Evolutionary conservation across 2,888 invertebrate genomes (phyloP).

Genomic region (Plebejus argus): DNA sequence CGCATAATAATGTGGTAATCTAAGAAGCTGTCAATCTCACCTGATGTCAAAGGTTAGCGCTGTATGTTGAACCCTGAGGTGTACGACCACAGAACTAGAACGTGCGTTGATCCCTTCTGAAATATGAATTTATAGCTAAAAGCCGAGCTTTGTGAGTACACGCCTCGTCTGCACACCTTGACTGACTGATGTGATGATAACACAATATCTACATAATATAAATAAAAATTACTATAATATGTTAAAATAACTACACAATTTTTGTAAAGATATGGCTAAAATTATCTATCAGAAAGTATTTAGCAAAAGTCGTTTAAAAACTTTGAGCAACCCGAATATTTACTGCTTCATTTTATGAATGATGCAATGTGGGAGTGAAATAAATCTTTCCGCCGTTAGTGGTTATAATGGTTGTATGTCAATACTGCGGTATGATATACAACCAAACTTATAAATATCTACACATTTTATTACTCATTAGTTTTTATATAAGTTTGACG

Average conservation of each 20-base stretch:
- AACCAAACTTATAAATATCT: neutral
- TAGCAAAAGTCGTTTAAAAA: neutral
- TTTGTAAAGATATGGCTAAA: no score
- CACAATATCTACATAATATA: no score
- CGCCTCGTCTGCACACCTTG: no score
- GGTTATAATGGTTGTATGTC: constrained; percentile 5
- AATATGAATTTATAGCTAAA: no score
- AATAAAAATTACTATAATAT: no score
- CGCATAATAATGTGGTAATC: neutral
- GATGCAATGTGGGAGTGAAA: neutral
- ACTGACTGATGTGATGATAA: no score
- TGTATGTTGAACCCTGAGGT: neutral
- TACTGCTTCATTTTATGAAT: neutral
- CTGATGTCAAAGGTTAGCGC: neutral
- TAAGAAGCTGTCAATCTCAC: neutral
- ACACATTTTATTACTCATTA: neutral
- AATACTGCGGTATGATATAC: neutral
- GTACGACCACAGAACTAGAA: neutral
- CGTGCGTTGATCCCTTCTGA: neutral
- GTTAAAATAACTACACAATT: no score
- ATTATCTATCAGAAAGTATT: no score
- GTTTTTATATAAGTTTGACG: neutral
- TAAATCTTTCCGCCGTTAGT: neutral
- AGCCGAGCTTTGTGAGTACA: no score
- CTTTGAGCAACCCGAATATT: neutral